Percentiles rank a stretch among this genome's conserved stretches.
Conservation (phyloP, 2,888 invertebrate species). For the Mythimna impura region DNA sequence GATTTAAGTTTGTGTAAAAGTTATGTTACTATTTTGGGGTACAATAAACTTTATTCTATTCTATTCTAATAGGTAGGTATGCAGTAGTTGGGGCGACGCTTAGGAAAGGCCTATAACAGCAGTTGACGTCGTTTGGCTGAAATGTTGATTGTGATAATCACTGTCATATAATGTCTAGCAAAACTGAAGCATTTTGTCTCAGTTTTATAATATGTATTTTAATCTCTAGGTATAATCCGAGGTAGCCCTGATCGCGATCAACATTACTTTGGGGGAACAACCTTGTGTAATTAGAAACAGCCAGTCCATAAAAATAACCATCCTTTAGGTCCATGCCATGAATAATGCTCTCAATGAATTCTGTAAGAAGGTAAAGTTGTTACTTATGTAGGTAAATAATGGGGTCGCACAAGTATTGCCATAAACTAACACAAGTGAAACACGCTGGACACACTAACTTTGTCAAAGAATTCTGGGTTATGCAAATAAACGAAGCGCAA, state of each 20-base stretch:
- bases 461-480: conserved; percentile 40
- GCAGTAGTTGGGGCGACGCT: too few species aligned
- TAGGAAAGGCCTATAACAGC: too few species aligned
- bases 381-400: background rate
- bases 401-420: conserved; percentile 18
- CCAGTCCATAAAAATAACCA: background rate
- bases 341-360: background rate
- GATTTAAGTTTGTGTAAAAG: too few species aligned
- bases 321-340: background rate
- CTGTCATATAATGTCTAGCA: background rate
- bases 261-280: background rate
- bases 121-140: background rate
- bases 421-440: conserved; percentile 32
- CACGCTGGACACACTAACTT: conserved; percentile 54
- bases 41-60: too few species aligned
- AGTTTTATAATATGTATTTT: too few species aligned
- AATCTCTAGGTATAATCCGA: too few species aligned
- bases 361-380: background rate
- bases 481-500: conserved; percentile 31
- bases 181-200: too few species aligned
- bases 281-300: background rate
- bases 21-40: too few species aligned
- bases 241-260: background rate
- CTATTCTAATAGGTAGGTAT: too few species aligned
- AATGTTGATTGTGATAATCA: background rate